These are phyloP conservation scores for Sphyrna mokarran DNA, from an alignment of 2,113 vertebrate genomes.

Conservation along the genomic window DNA sequence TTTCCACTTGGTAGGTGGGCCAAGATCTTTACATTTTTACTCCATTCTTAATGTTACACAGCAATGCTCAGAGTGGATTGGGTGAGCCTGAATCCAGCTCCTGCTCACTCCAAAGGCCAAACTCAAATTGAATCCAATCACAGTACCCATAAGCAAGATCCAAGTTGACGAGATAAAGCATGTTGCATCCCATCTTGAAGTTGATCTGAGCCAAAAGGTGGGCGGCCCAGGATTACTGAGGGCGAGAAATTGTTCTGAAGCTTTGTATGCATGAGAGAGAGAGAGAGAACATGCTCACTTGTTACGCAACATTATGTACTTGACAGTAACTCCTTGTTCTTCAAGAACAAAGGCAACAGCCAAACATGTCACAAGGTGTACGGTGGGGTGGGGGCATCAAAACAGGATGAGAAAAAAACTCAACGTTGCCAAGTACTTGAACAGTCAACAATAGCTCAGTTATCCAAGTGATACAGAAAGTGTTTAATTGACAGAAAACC, in stretches of 20 bases:
- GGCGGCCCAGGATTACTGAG: not conserved
- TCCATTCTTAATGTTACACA: no score
- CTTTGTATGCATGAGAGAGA: not conserved
- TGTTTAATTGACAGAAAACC: not conserved
- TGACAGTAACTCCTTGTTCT: not conserved
- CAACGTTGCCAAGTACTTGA: not conserved
- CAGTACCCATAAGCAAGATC: no score
- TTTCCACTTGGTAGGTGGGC: not conserved
- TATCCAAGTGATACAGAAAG: not conserved
- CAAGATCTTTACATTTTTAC: no score
- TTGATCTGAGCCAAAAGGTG: no score
- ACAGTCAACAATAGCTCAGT: not conserved
- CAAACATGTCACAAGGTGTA: not conserved
- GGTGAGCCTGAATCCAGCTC: no score
- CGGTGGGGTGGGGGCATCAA: not conserved
- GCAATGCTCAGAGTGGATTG: no score
- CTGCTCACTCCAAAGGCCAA: no score
- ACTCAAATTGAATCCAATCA: no score
- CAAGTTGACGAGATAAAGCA: no score
- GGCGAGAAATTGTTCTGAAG: not conserved
- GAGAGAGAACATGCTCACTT: not conserved
- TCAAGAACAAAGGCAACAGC: not conserved
- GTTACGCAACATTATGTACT: not conserved
- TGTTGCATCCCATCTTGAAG: no score
- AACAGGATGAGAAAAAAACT: not conserved